Conservation (phyloP, 2,888 invertebrate species). For the Mechanitis mazaeus region DNA sequence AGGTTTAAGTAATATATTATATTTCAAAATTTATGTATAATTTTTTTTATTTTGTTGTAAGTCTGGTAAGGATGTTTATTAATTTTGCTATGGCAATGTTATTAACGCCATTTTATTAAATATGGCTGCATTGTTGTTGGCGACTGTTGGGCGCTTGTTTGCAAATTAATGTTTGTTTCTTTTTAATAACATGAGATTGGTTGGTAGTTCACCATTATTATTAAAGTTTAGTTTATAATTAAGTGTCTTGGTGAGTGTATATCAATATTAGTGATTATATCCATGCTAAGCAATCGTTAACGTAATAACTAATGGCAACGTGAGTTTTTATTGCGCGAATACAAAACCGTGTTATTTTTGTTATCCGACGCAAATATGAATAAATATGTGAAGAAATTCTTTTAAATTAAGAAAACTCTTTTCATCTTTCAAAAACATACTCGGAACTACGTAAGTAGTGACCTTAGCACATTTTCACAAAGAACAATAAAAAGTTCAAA, state of each 20-base stretch:
- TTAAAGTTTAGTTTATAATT: constrained; percentile 40
- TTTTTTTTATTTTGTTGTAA: constrained; percentile 6
- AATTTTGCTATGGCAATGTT: constrained; percentile 33
- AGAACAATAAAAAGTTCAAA: constrained; percentile 28
- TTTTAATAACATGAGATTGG: constrained; percentile 54
- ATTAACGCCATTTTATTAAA: constrained; percentile 57
- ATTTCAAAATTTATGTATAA: neutral
- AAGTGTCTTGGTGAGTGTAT: constrained; percentile 51
- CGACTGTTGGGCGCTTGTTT: constrained; percentile 72
- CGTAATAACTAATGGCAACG: constrained; percentile 51
- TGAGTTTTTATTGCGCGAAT: constrained; percentile 48
- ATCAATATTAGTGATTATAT: constrained; percentile 19
- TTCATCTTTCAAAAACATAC: constrained; percentile 10
- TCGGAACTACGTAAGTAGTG: constrained; percentile 19
- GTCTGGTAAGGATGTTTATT: constrained; percentile 22
- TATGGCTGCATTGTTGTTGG: constrained; percentile 75
- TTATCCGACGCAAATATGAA: constrained; percentile 5
- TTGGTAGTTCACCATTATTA: constrained; percentile 42
- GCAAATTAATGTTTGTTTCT: constrained; percentile 65
- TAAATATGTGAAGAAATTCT: neutral
- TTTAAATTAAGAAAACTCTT: constrained; percentile 1
- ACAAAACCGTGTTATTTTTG: constrained; percentile 29
- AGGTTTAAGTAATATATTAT: neutral
- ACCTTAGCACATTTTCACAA: constrained; percentile 26
- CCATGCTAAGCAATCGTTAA: constrained; percentile 23